These are phyloP conservation scores for Listronotus bonariensis DNA, from an alignment of 1,140 invertebrate genomes.

Conservation along the genomic window DNA sequence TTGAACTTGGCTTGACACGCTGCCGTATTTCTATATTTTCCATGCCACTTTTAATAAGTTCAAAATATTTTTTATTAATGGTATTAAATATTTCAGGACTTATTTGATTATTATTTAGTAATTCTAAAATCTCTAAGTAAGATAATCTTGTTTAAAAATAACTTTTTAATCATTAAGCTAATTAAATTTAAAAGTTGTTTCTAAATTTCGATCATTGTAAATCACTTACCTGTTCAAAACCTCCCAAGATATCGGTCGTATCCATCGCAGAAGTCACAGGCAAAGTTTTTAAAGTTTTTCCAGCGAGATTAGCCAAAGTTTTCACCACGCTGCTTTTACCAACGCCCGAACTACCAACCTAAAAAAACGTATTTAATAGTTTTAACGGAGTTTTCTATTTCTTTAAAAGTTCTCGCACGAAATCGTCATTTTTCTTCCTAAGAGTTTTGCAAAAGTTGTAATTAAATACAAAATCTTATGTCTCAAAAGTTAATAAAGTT, in stretches of 20 bases:
- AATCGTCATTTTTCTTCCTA: constrained; percentile 5
- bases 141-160: too few species aligned
- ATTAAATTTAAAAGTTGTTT: too few species aligned
- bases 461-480: background rate
- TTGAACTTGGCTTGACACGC: too few species aligned
- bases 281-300: constrained; percentile 75
- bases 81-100: too few species aligned
- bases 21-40: too few species aligned
- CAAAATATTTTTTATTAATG: too few species aligned
- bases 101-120: too few species aligned
- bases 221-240: constrained; percentile 89
- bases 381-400: background rate
- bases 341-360: constrained; percentile 76
- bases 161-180: too few species aligned
- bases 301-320: constrained; percentile 75
- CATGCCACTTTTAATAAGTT: too few species aligned
- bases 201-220: background rate
- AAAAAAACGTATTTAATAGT: constrained; percentile 38
- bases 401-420: background rate
- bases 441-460: background rate
- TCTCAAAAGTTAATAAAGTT: background rate
- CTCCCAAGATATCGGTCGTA: constrained; percentile 91
- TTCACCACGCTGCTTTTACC: constrained; percentile 86
- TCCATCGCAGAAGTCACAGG: constrained; percentile 93
- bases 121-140: too few species aligned